These are phyloP conservation scores for Zaprionus obscuricornis DNA, from an alignment of 2,888 invertebrate genomes.

Conservation along the genomic window DNA sequence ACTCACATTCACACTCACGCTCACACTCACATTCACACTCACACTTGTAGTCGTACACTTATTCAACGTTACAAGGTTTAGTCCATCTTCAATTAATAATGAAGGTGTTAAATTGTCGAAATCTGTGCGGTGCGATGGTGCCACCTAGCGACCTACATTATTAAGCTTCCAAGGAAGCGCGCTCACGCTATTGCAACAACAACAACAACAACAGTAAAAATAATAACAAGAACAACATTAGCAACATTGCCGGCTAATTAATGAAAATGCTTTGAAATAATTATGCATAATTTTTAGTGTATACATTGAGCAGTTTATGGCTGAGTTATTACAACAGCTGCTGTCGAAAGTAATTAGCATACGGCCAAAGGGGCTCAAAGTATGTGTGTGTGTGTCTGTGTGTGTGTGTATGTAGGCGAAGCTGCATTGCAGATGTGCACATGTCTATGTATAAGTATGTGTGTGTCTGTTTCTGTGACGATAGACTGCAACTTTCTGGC, in stretches of 20 bases:
- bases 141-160: slow-evolving; percentile 64
- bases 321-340: slow-evolving; percentile 72
- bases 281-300: slow-evolving; percentile 81
- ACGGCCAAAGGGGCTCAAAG: slow-evolving; percentile 33
- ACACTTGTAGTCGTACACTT: no score
- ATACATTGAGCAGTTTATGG: slow-evolving; percentile 79
- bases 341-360: slow-evolving; percentile 73
- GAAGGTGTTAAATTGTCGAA: slow-evolving; percentile 78
- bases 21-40: no score
- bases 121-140: slow-evolving; percentile 64
- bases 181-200: slow-evolving; percentile 16
- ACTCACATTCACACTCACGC: no score
- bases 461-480: neutral
- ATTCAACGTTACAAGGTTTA: slow-evolving; percentile 40
- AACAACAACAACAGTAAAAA: slow-evolving; percentile 23
- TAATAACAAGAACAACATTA: slow-evolving; percentile 26
- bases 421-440: neutral
- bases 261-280: slow-evolving; percentile 81
- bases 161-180: neutral
- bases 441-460: neutral
- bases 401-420: neutral
- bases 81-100: slow-evolving; percentile 80
- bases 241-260: slow-evolving; percentile 68
- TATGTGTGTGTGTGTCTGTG: neutral
- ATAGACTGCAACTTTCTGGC: slow-evolving; percentile 25